Evolutionary conservation across 2,113 vertebrate genomes (phyloP), one percentile per base, ranked within the genome.

Genomic region (Hucho hucho): DNA sequence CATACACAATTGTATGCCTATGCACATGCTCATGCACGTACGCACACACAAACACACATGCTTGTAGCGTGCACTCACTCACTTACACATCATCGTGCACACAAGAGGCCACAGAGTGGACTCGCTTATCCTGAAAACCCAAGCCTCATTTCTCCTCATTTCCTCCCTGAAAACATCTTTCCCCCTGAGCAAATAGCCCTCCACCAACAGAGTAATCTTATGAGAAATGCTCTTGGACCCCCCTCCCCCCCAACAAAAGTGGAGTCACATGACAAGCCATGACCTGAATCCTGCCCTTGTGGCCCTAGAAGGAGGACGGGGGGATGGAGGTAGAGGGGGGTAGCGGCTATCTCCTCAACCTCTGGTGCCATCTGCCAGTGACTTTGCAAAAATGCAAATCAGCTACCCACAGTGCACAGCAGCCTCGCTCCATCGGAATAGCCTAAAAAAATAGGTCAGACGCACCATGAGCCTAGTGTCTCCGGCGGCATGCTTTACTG

Each of bases 381-480:
- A 90, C 87, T 86, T 77, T 76, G 88, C 88, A 88, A 82, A 91
- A 87, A 86, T 85, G 58, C 81, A 83, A 79, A 89, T 77, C 64
- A 43, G 77, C 78, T 81, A 80, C 79, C 85, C 83, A 88, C 73
- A 71, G 81, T 83, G 84, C 81, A 77, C 69, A 26, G 86, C 79
- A 79, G 81, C 53, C 3, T 77, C 18, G 1, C 79, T 72, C 28
- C 9, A 63, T 68, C n/a, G n/a, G 70, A 79, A 77, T 69, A 81
- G 78, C 79, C 81, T 76, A 78, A 46, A 75, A 75, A 88, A 92
- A 88, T 78, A 87, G 90, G 89, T 87, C 89, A 86, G 75, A 75
- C 71, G 71, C 69, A 32, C 56, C 70, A 59, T 32, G 73, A 66
- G 72, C 74, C 73, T 65, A 25, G 28, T 75, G 65, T 75, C 68